Conservation (phyloP, 2,797 vertebrate species). For the Eupleurogrammus muticus region DNA sequence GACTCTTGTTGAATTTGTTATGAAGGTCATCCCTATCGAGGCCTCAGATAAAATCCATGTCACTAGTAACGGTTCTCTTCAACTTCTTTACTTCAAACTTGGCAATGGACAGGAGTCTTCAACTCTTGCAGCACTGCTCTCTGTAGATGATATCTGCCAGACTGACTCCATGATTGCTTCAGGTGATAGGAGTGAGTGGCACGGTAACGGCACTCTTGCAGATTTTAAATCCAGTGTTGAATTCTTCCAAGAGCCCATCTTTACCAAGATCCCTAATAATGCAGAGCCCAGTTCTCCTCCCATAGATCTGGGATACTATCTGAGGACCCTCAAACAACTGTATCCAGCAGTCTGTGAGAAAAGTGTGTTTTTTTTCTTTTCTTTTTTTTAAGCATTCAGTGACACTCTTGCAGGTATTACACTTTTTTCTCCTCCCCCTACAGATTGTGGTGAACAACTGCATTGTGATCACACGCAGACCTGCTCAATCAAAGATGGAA, state of each 20-base stretch:
- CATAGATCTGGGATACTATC: constrained; percentile 22
- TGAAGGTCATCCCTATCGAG: constrained; percentile 39
- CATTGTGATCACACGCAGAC: constrained; percentile 32
- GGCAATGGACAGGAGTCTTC: constrained; percentile 10
- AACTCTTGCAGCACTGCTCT: constrained; percentile 31
- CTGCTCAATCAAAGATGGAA: constrained; percentile 35
- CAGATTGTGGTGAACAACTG: constrained; percentile 30
- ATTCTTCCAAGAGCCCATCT: neutral
- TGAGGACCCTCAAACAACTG: constrained; percentile 31
- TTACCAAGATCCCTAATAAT: constrained; percentile 1
- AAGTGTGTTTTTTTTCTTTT: constrained; percentile 13
- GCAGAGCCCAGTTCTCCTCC: neutral
- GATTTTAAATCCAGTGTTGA: constrained; percentile 11
- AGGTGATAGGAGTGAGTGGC: constrained; percentile 10
- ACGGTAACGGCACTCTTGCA: neutral
- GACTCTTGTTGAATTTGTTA: constrained; percentile 24
- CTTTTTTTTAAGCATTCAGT: neutral
- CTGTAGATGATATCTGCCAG: constrained; percentile 46
- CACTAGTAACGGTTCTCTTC: constrained; percentile 27
- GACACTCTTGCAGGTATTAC: neutral
- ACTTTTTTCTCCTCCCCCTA: neutral
- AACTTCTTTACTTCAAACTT: constrained; percentile 45
- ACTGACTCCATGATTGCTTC: constrained; percentile 33
- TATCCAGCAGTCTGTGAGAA: constrained; percentile 33
- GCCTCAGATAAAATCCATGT: constrained; percentile 46